phyloP scores from a whole-genome alignment of 2,797 vertebrate genomes.

The Clamator glandarius region DNA sequence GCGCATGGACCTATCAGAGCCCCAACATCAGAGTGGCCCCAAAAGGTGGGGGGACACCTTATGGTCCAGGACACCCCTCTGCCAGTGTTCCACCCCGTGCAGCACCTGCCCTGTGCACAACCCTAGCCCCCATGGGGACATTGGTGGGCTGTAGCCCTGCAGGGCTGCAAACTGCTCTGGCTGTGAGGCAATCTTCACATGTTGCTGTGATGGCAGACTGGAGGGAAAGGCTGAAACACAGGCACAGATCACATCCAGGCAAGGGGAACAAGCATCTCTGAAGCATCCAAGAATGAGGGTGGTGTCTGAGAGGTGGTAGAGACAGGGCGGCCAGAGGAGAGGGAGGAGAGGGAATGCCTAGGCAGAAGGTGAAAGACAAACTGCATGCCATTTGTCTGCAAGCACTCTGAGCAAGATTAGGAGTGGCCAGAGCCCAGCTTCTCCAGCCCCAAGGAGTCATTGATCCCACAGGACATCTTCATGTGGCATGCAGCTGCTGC shows the following conservation, averaged over 20 bases:
- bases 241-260: not conserved
- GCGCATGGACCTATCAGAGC: not conserved
- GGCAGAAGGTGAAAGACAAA: not conserved
- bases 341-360: not conserved
- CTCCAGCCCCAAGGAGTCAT: not conserved
- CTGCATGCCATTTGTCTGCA: not conserved
- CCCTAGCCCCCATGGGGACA: not conserved
- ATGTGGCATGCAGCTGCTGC: not conserved
- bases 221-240: not conserved
- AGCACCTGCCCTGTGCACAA: not conserved
- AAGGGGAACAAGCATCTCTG: not conserved
- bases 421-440: not conserved
- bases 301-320: not conserved
- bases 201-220: not conserved
- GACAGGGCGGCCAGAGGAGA: not conserved
- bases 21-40: not conserved
- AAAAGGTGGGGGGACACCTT: not conserved
- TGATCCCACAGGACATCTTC: not conserved
- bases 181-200: accelerated
- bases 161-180: not conserved
- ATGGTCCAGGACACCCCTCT: not conserved
- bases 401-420: not conserved
- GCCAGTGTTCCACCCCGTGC: not conserved
- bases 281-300: not conserved
- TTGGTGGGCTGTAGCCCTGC: not conserved